A percentile compares a stretch with the other conserved stretches of the same genome.
Evolutionary conservation across 1,140 invertebrate species (phyloP).

Genomic region (Eueides isabella): DNA sequence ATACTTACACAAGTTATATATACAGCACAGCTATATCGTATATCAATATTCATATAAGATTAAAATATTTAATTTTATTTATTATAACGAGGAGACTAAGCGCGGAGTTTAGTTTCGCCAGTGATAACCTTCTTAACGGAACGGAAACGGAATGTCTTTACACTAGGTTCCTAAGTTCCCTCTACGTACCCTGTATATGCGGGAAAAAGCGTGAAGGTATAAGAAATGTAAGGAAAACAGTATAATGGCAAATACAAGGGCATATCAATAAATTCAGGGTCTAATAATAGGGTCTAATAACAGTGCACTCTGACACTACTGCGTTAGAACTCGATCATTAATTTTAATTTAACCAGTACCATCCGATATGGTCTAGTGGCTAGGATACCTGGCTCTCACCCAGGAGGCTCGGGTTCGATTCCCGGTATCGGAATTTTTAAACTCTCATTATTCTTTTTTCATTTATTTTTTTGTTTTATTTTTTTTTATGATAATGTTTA

Average conservation of each 20-base stretch:
- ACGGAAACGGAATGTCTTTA: no score
- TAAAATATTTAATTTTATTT: not conserved
- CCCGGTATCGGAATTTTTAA: conserved; percentile 69
- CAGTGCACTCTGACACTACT: not conserved
- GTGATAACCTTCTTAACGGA: no score
- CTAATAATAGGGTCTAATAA: no score
- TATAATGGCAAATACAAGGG: no score
- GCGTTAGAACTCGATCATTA: not conserved
- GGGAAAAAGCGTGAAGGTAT: no score
- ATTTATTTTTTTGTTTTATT: not conserved
- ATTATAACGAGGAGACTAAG: no score
- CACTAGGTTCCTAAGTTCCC: no score
- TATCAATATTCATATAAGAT: not conserved
- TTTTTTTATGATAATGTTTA: not conserved
- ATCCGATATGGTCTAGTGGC: conserved; percentile 64
- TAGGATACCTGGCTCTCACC: conserved; percentile 57
- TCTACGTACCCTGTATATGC: no score
- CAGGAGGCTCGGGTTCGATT: conserved; percentile 57
- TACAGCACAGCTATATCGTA: not conserved
- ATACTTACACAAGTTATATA: conserved; percentile 15
- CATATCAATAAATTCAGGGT: no score
- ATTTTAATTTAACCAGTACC: not conserved
- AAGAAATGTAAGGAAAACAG: no score
- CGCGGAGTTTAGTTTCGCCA: no score
- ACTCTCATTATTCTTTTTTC: no score